phyloP scores from a whole-genome alignment of 2,888 invertebrate genomes.

The Metellina segmentata region DNA sequence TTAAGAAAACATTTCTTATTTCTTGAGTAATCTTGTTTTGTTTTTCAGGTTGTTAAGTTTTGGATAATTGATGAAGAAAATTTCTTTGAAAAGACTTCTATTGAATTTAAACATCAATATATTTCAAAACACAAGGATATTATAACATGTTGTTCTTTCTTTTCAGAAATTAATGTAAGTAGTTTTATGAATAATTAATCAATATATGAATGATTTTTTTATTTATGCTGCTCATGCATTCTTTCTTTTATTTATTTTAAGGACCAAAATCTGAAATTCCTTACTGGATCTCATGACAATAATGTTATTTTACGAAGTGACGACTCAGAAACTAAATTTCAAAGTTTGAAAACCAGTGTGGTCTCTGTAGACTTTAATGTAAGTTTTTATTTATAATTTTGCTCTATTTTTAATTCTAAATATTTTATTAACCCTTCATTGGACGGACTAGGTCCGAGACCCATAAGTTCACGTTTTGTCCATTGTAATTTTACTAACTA shows the following conservation, averaged over 20 bases:
- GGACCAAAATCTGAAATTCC: neutral
- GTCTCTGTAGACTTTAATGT: conserved; percentile 26
- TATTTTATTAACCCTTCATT: too few relatives aligned
- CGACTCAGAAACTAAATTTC: neutral
- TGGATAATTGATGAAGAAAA: conserved; percentile 40
- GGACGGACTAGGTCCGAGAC: too few relatives aligned
- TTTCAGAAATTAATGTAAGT: conserved; percentile 10
- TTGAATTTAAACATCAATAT: conserved; percentile 16
- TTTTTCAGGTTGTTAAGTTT: conserved; percentile 47
- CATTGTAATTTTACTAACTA: too few relatives aligned
- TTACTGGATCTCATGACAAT: conserved; percentile 69
- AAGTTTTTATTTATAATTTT: conserved; percentile 19
- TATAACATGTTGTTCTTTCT: conserved; percentile 31
- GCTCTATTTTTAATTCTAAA: neutral
- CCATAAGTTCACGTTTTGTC: too few relatives aligned
- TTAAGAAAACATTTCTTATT: too few relatives aligned
- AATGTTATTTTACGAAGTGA: conserved; percentile 35
- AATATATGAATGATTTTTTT: neutral
- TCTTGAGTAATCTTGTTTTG: neutral
- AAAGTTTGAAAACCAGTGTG: conserved; percentile 55
- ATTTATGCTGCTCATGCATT: neutral
- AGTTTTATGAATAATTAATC: neutral
- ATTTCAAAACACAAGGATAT: conserved; percentile 53
- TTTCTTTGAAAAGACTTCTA: neutral
- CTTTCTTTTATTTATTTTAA: neutral